These are phyloP conservation scores for Steinernema scapterisci DNA, from an alignment of 2,888 invertebrate genomes.

Conservation along the genomic window DNA sequence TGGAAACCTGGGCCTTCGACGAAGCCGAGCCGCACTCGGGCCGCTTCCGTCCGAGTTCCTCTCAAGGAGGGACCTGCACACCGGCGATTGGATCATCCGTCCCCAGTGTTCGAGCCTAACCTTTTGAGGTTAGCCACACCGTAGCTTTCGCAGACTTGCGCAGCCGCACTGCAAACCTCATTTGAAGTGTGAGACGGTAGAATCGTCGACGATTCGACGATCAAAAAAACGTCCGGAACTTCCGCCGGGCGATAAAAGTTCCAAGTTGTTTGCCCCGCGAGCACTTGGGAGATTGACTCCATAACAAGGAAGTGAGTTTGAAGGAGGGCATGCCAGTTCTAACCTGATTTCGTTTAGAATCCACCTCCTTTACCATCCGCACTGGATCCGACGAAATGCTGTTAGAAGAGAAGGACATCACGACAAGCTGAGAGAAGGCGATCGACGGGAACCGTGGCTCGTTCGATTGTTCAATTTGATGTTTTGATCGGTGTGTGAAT, in stretches of 20 bases:
- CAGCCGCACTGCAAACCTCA: background rate
- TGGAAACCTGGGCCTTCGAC: slow-evolving; percentile 3
- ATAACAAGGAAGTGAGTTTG: slow-evolving; percentile 12
- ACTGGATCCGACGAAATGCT: background rate
- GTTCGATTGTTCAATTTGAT: background rate
- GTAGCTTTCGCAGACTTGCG: background rate
- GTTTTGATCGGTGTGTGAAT: background rate
- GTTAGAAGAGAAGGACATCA: slow-evolving; percentile 6
- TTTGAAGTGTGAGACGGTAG: background rate
- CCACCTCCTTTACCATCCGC: background rate
- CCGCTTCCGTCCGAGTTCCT: background rate
- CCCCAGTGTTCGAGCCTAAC: too few species aligned
- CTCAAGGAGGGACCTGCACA: too few species aligned
- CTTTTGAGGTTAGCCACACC: too few species aligned
- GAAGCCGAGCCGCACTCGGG: background rate
- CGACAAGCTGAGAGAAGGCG: slow-evolving; percentile 9
- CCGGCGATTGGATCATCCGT: too few species aligned
- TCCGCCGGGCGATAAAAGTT: background rate
- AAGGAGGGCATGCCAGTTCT: background rate
- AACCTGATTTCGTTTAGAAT: background rate
- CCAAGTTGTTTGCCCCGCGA: background rate
- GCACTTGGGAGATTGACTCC: slow-evolving; percentile 21
- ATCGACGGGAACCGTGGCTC: slow-evolving; percentile 24
- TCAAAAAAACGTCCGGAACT: background rate
- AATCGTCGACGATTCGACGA: slow-evolving; percentile 19